Evolutionary conservation across 2,797 vertebrate genomes (phyloP), one percentile per base, ranked within the genome.

Genomic region (Lates japonicus): DNA sequence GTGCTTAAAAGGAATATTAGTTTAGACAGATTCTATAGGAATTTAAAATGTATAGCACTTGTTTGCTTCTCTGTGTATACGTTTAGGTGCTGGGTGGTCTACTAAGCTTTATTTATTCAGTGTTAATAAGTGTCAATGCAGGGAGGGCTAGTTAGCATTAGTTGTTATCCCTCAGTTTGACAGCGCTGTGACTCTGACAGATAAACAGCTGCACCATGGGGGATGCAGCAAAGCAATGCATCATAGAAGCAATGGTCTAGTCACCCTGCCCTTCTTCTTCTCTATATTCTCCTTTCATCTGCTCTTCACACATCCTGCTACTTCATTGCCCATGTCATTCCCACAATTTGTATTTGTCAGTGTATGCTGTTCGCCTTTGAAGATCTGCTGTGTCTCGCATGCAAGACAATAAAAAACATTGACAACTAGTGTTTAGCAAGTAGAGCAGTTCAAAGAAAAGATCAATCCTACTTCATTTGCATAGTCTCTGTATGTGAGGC

Each of bases 331-430:
- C 35, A 70, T 76, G 76, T 83, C 77, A 84, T 81, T 83, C 88
- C 84, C 83, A 82, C 90, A 76, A 92, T 91, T 89, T 91, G 76
- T 87, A 89, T 86, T 90, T 90, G 92, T 91, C 87, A 85, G 78
- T 59, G 78, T 51, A 49, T 7, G 11, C 74, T 14, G 57, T 59
- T 60, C 55, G 49, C 57, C 84, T 86, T 89, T 80, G 82, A 85
- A 84, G 71, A 49, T 62, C 78, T 33, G 64, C 81, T 64, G 79
- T 29, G 74, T 82, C 83, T 85, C 10, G 52, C 63, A 52, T 75
- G 76, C 74, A 67, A 87, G 68, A 88, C 67, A 90, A 84, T 87
- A 76, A 78, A 82, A 85, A 85, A 87, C 73, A 87, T 41, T 20
- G 52, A 68, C 69, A 85, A 86, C 82, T 77, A 60, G 62, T 74